Conservation (phyloP, 2,113 vertebrate genomes). For the Callionymus lyra region DNA sequence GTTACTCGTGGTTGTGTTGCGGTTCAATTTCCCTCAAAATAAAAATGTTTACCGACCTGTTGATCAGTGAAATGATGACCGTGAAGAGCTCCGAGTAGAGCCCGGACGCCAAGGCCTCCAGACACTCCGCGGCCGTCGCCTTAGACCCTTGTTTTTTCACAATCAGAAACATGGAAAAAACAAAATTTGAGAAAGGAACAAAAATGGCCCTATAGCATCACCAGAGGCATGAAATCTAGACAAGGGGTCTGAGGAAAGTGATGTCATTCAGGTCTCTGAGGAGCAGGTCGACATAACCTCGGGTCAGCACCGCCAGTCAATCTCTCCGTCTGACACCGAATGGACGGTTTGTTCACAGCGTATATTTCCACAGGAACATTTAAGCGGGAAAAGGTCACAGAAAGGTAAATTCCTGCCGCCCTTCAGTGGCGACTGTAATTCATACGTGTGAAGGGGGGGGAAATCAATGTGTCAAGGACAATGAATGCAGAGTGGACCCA, state of each 20-base stretch:
- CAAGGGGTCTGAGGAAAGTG: slow-evolving; percentile 18
- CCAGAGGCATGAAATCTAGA: slow-evolving; percentile 16
- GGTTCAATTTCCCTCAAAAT: too few relatives aligned
- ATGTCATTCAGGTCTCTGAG: slow-evolving; percentile 27
- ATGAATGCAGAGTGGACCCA: slow-evolving; percentile 44
- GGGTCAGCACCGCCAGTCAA: slow-evolving; percentile 36
- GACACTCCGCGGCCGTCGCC: slow-evolving; percentile 80
- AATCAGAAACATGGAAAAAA: slow-evolving; percentile 15
- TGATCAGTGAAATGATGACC: slow-evolving; percentile 83
- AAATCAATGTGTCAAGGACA: slow-evolving; percentile 63
- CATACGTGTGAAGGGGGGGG: slow-evolving; percentile 27
- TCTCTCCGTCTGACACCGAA: slow-evolving; percentile 13
- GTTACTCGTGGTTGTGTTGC: too few relatives aligned
- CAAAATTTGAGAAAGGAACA: slow-evolving; percentile 7
- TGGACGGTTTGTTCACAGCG: slow-evolving; percentile 5
- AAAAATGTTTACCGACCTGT: slow-evolving; percentile 69
- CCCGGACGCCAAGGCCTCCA: slow-evolving; percentile 83
- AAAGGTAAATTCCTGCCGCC: slow-evolving; percentile 26
- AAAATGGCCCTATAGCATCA: slow-evolving; percentile 6
- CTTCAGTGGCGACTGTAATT: slow-evolving; percentile 32
- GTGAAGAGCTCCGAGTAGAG: slow-evolving; percentile 92
- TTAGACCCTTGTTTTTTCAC: slow-evolving; percentile 72
- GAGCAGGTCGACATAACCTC: slow-evolving; percentile 25
- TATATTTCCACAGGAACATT: slow-evolving; percentile 8
- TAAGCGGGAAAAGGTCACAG: slow-evolving; percentile 19